phyloP scores from a whole-genome alignment of 2,797 vertebrate species.

The Cottoperca gobio region DNA sequence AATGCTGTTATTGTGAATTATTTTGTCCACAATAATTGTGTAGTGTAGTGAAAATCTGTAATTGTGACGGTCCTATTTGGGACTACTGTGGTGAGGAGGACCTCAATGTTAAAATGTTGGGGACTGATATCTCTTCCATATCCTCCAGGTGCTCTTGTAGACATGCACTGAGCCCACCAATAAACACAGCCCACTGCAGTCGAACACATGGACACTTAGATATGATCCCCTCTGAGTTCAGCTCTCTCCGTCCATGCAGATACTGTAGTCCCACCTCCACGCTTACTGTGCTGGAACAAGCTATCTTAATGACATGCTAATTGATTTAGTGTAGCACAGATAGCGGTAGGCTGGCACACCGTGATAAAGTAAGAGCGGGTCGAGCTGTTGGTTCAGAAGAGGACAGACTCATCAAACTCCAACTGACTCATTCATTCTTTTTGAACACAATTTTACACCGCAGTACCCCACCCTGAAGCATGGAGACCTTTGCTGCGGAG shows the following conservation, averaged over 20 bases:
- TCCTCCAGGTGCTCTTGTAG: constrained; percentile 39
- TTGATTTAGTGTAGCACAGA: constrained; percentile 82
- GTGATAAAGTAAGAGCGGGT: constrained; percentile 84
- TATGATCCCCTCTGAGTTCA: constrained; percentile 70
- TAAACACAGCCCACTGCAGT: constrained; percentile 40
- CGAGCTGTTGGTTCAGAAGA: constrained; percentile 72
- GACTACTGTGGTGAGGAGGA: constrained; percentile 8
- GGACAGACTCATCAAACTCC: constrained; percentile 76
- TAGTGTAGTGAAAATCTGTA: no score
- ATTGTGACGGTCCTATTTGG: no score
- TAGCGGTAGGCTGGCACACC: constrained; percentile 79
- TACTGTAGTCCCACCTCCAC: constrained; percentile 79
- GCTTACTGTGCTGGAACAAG: constrained; percentile 78
- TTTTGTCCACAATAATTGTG: no score
- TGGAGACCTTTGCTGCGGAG: constrained; percentile 62
- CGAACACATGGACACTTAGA: constrained; percentile 59
- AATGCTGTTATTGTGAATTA: no score
- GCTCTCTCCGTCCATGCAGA: constrained; percentile 62
- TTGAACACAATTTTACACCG: constrained; percentile 74
- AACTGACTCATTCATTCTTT: constrained; percentile 62
- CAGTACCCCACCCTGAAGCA: constrained; percentile 51
- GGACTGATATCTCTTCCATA: constrained; percentile 22
- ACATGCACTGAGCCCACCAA: constrained; percentile 35
- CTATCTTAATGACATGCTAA: constrained; percentile 82
- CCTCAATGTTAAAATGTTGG: constrained; percentile 17